Evolutionary conservation across 2,797 vertebrate species (phyloP), one percentile per base, ranked within the genome.

Genomic region (Acipenser oxyrinchus): DNA sequence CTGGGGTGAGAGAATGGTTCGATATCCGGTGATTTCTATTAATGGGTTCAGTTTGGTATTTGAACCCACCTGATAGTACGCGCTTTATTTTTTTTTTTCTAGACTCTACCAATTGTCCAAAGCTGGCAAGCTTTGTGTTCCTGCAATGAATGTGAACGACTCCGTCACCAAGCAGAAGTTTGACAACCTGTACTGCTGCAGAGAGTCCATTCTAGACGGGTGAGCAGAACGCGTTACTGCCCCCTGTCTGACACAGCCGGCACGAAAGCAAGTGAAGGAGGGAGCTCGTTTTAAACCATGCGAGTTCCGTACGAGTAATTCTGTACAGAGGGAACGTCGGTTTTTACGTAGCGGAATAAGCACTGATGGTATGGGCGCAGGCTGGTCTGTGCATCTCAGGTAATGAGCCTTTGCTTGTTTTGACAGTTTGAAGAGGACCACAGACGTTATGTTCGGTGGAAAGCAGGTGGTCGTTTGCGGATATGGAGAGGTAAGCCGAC

Each of bases 101-200:
- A 97, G 95, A 81, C 78, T 97, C 11, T 97, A 97, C 81, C 95
- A 97, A 83, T 88, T 97, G 71, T 97, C 95, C 71, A 97, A 97
- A 83, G 95, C 94, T 6, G 94, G 95, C 12, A 97, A 97, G 72
- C 86, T 97, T 9, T 96, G 94, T 65, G 94, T 97, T 57, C 95
- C 95, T 10, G 94, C 95, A 23, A 96, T 97, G 94, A 97, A 97
- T 0, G 95, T 97, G 11, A 97, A 97, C 0, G 95, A 97, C 80
- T 97, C 95, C 0, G 95, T 97, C 79, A 97, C 95, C 51, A 97
- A 97, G 76, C 95, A 97, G 88, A 97, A 97, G 78, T 97, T 97
- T 80, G 95, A 97, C 81, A 97, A 97, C 81, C 85, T 97, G 12
- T 97, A 97, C 70, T 97, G 95, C 90, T 96, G 95, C 86, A 86